A percentile compares a stretch with the other conserved stretches of the same genome.
phyloP scores from a whole-genome alignment of 2,797 vertebrate genomes.

The Cetoscarus ocellatus region DNA sequence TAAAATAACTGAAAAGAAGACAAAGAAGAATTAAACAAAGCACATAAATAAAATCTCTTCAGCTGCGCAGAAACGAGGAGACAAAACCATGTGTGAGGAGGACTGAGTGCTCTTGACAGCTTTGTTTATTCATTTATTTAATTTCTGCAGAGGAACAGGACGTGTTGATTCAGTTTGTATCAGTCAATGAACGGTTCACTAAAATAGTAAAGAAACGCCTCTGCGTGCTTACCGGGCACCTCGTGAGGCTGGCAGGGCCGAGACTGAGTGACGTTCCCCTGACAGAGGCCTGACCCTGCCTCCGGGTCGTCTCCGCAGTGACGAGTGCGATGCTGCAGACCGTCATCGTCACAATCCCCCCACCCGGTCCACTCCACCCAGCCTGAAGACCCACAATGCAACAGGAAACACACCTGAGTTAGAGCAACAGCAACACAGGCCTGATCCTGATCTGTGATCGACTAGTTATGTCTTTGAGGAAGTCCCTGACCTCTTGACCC shows the following conservation, averaged over 20 bases:
- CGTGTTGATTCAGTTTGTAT: conserved; percentile 25
- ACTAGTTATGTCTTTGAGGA: too few species aligned
- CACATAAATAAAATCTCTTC: conserved; percentile 7
- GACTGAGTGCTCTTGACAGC: conserved; percentile 15
- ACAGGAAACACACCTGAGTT: too few species aligned
- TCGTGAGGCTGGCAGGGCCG: conserved; percentile 87
- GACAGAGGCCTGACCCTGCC: conserved; percentile 84
- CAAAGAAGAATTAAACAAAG: conserved; percentile 7
- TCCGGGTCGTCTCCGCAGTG: conserved; percentile 82
- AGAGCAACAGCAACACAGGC: too few species aligned
- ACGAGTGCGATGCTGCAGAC: conserved; percentile 85
- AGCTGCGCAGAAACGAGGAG: not conserved
- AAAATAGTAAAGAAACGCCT: not conserved
- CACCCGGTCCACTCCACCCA: conserved; percentile 91
- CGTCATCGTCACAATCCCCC: conserved; percentile 86
- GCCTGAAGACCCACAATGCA: conserved; percentile 67
- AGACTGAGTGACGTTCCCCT: conserved; percentile 88
- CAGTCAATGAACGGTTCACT: not conserved
- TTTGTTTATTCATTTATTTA: conserved; percentile 43
- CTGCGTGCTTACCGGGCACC: conserved; percentile 86
- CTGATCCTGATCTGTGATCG: too few species aligned
- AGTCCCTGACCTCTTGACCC: too few species aligned
- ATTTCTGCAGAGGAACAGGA: conserved; percentile 40
- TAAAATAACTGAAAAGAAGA: conserved; percentile 84
- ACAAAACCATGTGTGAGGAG: too few species aligned